phyloP scores from a whole-genome alignment of 2,113 vertebrate genomes.

The Suricata suricatta region DNA sequence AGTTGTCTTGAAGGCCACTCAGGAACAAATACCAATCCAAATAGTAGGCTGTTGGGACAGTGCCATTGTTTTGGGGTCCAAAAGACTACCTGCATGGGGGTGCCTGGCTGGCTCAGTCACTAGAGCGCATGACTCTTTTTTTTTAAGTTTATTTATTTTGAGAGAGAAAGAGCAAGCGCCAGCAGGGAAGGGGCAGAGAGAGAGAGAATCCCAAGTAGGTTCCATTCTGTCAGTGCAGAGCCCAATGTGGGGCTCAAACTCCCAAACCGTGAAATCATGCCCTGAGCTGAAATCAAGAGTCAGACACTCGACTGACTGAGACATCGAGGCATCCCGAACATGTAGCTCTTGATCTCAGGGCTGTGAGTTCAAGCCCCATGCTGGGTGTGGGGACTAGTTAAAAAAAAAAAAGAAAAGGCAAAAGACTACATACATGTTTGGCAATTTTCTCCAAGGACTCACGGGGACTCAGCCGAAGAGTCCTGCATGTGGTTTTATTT shows the following conservation, averaged over 20 bases:
- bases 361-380: background rate
- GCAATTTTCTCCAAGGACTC: background rate
- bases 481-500: background rate
- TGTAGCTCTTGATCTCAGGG: background rate
- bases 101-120: background rate
- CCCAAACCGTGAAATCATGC: no score
- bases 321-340: background rate
- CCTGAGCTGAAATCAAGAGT: no score
- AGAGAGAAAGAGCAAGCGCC: no score
- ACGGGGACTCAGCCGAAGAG: background rate
- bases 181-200: no score
- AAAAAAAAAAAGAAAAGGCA: background rate
- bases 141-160: no score
- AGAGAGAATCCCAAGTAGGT: no score
- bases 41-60: background rate
- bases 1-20: slow-evolving; percentile 26
- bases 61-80: background rate
- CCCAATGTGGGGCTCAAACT: no score
- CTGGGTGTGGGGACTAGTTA: background rate
- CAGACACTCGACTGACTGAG: no score
- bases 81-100: background rate
- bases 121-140: background rate
- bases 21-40: slow-evolving; percentile 41
- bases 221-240: no score
- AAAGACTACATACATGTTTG: background rate